These are phyloP conservation scores for Scotopteryx bipunctaria DNA, from an alignment of 2,888 invertebrate genomes.

Conservation along the genomic window DNA sequence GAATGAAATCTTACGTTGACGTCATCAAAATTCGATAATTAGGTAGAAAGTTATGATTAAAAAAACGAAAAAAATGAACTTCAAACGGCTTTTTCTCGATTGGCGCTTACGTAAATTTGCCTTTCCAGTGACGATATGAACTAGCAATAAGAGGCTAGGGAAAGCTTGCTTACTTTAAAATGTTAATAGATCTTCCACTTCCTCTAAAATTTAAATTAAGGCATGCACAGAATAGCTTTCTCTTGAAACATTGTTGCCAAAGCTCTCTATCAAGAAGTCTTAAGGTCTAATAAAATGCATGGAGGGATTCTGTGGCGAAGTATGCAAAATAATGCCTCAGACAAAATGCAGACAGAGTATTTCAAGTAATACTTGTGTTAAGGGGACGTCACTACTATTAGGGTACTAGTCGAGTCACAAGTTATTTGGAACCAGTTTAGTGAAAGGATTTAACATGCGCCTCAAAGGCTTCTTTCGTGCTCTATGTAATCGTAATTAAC, in stretches of 20 bases:
- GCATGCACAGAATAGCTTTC: slow-evolving; percentile 19
- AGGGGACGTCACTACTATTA: background rate
- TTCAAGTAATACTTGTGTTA: slow-evolving; percentile 34
- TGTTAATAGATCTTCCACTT: slow-evolving; percentile 3
- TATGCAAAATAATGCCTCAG: slow-evolving; percentile 41
- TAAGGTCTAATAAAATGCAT: slow-evolving; percentile 42
- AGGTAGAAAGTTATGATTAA: too few species aligned
- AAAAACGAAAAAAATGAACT: too few species aligned
- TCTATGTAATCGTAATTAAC: too few species aligned
- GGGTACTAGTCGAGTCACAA: background rate
- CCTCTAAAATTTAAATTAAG: slow-evolving; percentile 19
- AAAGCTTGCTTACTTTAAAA: slow-evolving; percentile 4
- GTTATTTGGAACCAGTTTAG: too few species aligned
- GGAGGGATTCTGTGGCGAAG: slow-evolving; percentile 45
- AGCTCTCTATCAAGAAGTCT: slow-evolving; percentile 30
- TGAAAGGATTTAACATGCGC: too few species aligned
- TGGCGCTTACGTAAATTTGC: too few species aligned
- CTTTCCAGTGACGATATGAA: too few species aligned
- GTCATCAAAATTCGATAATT: too few species aligned
- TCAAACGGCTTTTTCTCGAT: too few species aligned
- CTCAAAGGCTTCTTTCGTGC: too few species aligned
- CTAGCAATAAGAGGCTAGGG: background rate
- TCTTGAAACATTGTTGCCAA: slow-evolving; percentile 27
- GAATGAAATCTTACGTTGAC: too few species aligned
- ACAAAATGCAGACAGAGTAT: slow-evolving; percentile 38